Conservation (phyloP, 2,888 invertebrate species). For the Automeris io region DNA sequence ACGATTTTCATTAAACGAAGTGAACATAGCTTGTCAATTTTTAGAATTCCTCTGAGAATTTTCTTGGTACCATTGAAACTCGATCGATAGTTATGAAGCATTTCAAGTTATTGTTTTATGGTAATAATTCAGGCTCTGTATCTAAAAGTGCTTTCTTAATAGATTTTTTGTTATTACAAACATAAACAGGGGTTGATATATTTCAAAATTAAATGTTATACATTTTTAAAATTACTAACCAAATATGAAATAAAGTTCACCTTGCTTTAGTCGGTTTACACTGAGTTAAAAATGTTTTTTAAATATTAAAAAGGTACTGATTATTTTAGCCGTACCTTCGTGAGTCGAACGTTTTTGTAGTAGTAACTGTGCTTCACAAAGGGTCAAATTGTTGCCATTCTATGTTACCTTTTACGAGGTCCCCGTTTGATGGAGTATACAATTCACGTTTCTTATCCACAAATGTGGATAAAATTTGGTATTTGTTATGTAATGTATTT, state of each 20-base stretch:
- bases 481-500: not conserved
- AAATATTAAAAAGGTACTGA: not conserved
- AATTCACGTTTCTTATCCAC: not conserved
- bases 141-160: too few species aligned
- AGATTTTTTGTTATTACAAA: too few species aligned
- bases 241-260: too few species aligned
- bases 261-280: too few species aligned
- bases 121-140: too few species aligned
- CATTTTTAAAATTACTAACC: too few species aligned
- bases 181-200: too few species aligned
- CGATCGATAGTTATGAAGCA: not conserved
- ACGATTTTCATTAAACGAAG: not conserved
- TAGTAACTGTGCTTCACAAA: not conserved
- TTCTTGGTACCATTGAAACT: not conserved
- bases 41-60: not conserved
- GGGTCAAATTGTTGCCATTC: slow-evolving; percentile 1
- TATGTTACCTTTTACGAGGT: slow-evolving; percentile 2
- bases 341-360: not conserved
- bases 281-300: not conserved
- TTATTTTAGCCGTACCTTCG: not conserved
- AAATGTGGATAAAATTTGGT: slow-evolving; percentile 1
- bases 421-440: slow-evolving; percentile 1
- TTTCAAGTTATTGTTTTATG: not conserved
- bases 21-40: not conserved
- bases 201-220: too few species aligned